phyloP scores from a whole-genome alignment of 2,113 vertebrate species.

The Scytalopus superciliaris region DNA sequence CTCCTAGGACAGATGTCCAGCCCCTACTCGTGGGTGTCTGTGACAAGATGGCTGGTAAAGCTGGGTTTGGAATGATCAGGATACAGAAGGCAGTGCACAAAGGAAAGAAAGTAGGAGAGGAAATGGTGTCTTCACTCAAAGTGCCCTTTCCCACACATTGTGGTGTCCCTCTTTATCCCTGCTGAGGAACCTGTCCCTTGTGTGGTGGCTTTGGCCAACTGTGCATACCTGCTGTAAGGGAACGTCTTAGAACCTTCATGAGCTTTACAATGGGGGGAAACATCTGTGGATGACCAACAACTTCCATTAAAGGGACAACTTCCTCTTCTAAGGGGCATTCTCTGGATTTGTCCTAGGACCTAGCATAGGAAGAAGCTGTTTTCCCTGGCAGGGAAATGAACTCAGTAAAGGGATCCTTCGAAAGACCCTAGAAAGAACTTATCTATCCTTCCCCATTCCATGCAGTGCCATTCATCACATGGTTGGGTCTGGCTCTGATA shows the following conservation, averaged over 20 bases:
- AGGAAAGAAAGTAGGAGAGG: background rate
- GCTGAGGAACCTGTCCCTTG: background rate
- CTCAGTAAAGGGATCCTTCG: background rate
- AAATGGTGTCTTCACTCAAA: background rate
- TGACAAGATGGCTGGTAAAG: background rate
- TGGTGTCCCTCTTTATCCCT: background rate
- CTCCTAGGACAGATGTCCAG: background rate
- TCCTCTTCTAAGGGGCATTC: background rate
- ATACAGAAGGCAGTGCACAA: background rate
- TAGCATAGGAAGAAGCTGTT: background rate
- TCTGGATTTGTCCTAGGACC: background rate
- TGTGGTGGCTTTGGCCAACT: background rate
- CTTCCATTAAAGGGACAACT: background rate
- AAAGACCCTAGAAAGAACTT: background rate
- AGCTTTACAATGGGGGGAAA: background rate
- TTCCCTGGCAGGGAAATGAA: background rate
- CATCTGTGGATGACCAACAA: background rate
- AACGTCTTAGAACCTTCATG: background rate
- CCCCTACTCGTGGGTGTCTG: background rate
- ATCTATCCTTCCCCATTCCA: background rate
- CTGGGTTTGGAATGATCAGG: background rate
- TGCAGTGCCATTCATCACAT: background rate
- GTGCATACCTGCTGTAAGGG: background rate
- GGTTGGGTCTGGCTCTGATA: background rate
- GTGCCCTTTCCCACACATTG: background rate